Conservation (phyloP, 2,113 vertebrate species). For the Paramisgurnus dabryanus region DNA sequence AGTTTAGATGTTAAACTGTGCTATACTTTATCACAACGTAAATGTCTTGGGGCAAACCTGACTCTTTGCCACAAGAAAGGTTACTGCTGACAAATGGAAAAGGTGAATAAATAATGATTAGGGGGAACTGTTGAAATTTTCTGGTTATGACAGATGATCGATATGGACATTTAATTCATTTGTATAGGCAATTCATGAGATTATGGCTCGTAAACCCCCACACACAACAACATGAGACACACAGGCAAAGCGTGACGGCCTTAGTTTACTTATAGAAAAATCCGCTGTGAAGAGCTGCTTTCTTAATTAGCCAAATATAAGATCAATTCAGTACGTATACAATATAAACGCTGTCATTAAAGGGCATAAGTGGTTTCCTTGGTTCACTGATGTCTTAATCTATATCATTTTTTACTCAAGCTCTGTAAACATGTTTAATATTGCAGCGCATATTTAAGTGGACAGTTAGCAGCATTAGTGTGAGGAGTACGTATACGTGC, state of each 20-base stretch:
- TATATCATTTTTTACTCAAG: background rate
- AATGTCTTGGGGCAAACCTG: background rate
- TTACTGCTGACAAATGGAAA: background rate
- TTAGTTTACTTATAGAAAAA: background rate
- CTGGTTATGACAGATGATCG: background rate
- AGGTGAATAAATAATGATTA: constrained; percentile 19
- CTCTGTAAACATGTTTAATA: background rate
- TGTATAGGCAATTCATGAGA: no score
- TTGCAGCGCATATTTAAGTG: background rate
- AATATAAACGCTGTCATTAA: background rate
- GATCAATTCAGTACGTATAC: background rate
- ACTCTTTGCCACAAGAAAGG: background rate
- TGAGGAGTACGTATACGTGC: background rate
- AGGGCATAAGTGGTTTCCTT: no score
- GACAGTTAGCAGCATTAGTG: background rate
- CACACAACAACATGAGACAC: no score
- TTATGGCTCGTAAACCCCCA: no score
- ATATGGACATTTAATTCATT: background rate
- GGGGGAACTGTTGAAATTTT: background rate
- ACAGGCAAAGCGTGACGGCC: no score
- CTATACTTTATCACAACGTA: background rate
- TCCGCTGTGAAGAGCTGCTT: background rate
- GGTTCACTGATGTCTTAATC: background rate
- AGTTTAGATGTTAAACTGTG: constrained; percentile 14
- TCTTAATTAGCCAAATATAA: background rate